Percentiles rank a stretch among this genome's conserved stretches.
These are phyloP conservation scores for Poeciliopsis retropinna DNA, from an alignment of 2,113 vertebrate species.

Conservation along the genomic window DNA sequence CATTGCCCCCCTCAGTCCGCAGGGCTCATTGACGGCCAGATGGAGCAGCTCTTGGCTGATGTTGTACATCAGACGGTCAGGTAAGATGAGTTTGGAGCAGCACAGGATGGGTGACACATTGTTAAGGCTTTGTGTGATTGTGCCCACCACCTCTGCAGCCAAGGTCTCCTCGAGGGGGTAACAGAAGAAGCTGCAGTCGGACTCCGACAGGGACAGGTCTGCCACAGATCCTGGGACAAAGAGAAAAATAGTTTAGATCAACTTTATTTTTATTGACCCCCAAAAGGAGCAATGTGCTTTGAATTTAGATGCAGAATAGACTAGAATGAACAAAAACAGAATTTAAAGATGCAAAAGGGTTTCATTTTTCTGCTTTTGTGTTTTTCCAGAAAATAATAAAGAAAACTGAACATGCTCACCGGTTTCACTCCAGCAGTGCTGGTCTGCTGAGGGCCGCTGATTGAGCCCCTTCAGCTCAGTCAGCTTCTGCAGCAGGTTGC, in stretches of 20 bases:
- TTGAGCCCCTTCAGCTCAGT: conserved; percentile 65
- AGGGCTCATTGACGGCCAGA: conserved; percentile 89
- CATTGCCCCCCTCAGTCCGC: conserved; percentile 92
- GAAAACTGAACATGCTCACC: conserved; percentile 51
- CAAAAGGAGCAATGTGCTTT: too few relatives aligned
- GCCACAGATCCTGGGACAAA: conserved; percentile 80
- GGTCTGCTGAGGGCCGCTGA: conserved; percentile 42
- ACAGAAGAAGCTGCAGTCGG: conserved; percentile 78
- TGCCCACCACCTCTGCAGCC: conserved; percentile 80
- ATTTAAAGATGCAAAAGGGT: too few relatives aligned
- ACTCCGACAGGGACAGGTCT: conserved; percentile 81
- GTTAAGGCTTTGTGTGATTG: conserved; percentile 81
- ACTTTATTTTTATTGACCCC: too few relatives aligned
- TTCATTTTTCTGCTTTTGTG: background rate
- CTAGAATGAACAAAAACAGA: too few relatives aligned
- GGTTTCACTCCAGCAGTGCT: conserved; percentile 52
- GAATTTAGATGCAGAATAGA: too few relatives aligned
- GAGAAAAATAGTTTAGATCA: background rate
- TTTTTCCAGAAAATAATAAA: background rate
- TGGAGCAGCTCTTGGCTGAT: conserved; percentile 88
- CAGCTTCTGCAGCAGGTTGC: conserved; percentile 74
- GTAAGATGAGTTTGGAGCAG: conserved; percentile 85
- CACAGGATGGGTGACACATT: conserved; percentile 79
- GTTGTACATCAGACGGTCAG: conserved; percentile 81
- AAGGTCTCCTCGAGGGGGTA: conserved; percentile 89